Base-by-base conservation (phyloP, 1,140 invertebrate genomes). In the Callitettix versicolor region DNA sequence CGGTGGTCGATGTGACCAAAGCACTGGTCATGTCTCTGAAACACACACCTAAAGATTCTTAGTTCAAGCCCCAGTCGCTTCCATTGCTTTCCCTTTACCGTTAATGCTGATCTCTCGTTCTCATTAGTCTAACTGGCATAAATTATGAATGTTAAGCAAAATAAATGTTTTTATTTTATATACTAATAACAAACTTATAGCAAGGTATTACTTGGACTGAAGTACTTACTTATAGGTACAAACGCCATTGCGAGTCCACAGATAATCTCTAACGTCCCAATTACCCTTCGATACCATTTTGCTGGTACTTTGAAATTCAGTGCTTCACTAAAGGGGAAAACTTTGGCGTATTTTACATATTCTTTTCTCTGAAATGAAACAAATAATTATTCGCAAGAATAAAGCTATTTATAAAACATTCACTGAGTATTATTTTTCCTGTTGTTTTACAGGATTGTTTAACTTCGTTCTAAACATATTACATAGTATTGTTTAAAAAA, bases 341-440 rank as follows among this genome's bases (percentile, higher is more conserved):
- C 93, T 78, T 95, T 96, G 7, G 92, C 86, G 74, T 95, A 95
- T 72, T 92, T 90, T 1, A 96, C 92, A 69, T 95, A 98, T 70
- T 94, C 91, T 73, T 94, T 94, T 69, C 93, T 81, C 92, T 96
- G 77, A 55, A 86, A 86, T 26, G 1, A 42, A 42, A 42, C 5
- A 42, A 6, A 42, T 42, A 15, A 42, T 6, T 42, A 42, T 14
- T 15, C n/a, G 20, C 5, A n/a, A 4, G n/a, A 18, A 18, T 42
- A 14, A 42, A 42, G 40, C n/a, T 6, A n/a, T n/a, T n/a, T n/a
- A n/a, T 9, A 36, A 36, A n/a, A 36, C 7, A n/a, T n/a, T 36
- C 34, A 36, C n/a, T 9, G n/a, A 36, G n/a, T 36, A 36, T 9
- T 7, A 9, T 9, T 36, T 7, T 36, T 36, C n/a, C 34, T 9